phyloP scores from a whole-genome alignment of 2,888 invertebrate species.

The Creontiades dilutus region DNA sequence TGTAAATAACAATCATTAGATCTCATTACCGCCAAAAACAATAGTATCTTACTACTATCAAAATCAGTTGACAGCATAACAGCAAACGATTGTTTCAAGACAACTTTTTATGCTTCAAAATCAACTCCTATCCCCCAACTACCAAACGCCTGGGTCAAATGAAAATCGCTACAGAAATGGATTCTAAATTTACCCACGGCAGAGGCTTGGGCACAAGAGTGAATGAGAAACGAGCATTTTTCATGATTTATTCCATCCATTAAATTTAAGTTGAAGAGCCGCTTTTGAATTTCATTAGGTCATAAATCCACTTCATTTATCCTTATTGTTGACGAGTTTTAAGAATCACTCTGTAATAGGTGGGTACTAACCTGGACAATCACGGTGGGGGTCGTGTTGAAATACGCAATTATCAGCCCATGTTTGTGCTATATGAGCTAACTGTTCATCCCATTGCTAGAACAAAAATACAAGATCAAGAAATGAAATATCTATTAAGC shows the following conservation, averaged over 20 bases:
- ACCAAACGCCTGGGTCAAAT: too few species aligned
- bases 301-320: too few species aligned
- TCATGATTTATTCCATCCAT: not conserved
- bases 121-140: too few species aligned
- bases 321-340: too few species aligned
- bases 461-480: not conserved
- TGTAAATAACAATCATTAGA: too few species aligned
- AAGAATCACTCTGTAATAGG: not conserved
- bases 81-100: too few species aligned
- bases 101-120: too few species aligned
- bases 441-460: conserved; percentile 92
- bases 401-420: conserved; percentile 91
- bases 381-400: conserved; percentile 84
- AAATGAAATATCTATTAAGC: not conserved
- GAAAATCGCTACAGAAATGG: too few species aligned
- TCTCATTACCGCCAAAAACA: not conserved
- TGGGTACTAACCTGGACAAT: not conserved
- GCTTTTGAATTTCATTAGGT: too few species aligned
- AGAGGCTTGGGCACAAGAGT: too few species aligned
- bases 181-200: too few species aligned
- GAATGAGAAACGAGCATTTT: not conserved
- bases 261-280: not conserved
- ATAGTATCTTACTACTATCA: not conserved
- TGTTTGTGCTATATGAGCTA: conserved; percentile 88
- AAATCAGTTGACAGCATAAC: too few species aligned